Base-by-base conservation (phyloP, 1,140 invertebrate species). In the Manduca sexta region DNA sequence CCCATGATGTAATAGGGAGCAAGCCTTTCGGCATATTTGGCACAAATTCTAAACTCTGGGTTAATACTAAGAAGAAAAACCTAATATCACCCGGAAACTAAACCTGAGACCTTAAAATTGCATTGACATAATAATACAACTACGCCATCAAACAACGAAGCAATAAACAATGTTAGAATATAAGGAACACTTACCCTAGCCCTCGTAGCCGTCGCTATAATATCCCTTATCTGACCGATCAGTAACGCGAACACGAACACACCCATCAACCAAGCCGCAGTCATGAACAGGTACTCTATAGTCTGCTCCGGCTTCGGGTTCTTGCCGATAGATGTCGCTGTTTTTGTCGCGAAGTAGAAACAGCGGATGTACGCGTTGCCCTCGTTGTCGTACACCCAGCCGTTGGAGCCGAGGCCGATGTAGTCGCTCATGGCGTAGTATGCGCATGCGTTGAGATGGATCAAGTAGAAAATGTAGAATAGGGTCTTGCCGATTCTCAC, bases 261-360 rank as follows among this genome's bases (percentile, higher is more conserved):
- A 0, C 97, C 97, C 89, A 96, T 95, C 17, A 98, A 85, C 96
- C 96, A 98, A 16, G 94, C 95, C 29, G 92, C 90, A 0, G 95
- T 97, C 97, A 98, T 98, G 80, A 97, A 98, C 15, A 96, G 79
- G 69, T 94, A 96, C 81, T 98, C 97, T 0, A 90, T 84, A 45
- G 93, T 91, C 49, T 95, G 95, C 42, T 92, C 93, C 0, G 97
- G 97, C 63, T 94, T 94, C 0, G 96, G 95, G 83, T 98, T 98
- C 81, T 98, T 97, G 45, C 97, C 97, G 46, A 98, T 98, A 0
- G 96, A 97, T 0, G 97, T 98, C 0, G 97, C 96, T 4, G 96
- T 97, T 84, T 98, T 97, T 1, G 95, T 96, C 0, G 96, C 96
- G 82, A 98, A 97, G 65, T 97, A 97, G 85, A 98, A 97, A 76